These are phyloP conservation scores for Salvelinus alpinus DNA, from an alignment of 2,113 vertebrate genomes.

Conservation along the genomic window DNA sequence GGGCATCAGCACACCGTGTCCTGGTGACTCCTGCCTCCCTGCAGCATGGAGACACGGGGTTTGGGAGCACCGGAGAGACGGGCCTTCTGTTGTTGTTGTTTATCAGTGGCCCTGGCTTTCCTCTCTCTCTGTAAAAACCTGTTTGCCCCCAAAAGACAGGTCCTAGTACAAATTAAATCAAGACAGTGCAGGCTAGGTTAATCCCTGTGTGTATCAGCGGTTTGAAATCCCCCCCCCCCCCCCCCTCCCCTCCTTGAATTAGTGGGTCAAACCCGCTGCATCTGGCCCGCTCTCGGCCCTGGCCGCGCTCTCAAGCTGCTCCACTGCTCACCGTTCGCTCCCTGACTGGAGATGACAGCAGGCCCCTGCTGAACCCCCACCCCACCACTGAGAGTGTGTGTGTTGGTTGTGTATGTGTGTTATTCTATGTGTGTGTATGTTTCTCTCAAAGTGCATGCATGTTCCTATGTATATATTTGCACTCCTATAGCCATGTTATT, in stretches of 20 bases:
- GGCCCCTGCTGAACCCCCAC: conserved; percentile 32
- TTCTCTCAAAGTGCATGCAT: conserved; percentile 11
- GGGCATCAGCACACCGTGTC: neutral
- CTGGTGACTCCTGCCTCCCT: neutral
- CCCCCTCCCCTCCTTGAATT: neutral
- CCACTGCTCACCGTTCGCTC: conserved; percentile 60
- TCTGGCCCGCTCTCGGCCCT: conserved; percentile 66
- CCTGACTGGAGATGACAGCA: conserved; percentile 49
- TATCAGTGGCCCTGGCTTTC: conserved; percentile 55
- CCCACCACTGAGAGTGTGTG: conserved; percentile 38
- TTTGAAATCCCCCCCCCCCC: conserved; percentile 35
- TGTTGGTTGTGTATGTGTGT: conserved; percentile 15
- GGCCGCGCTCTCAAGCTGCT: conserved; percentile 68
- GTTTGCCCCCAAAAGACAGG: conserved; percentile 69
- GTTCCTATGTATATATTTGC: conserved; percentile 7
- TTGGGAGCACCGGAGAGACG: conserved; percentile 28
- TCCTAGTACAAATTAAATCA: conserved; percentile 76
- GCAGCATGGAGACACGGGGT: neutral
- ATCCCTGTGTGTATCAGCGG: conserved; percentile 74
- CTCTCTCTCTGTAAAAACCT: conserved; percentile 52
- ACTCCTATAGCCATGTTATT: neutral
- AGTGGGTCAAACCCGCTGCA: conserved; percentile 56
- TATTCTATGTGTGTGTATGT: conserved; percentile 13
- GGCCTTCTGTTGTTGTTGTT: conserved; percentile 71
- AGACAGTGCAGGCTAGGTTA: conserved; percentile 60